phyloP scores from a whole-genome alignment of 2,888 invertebrate genomes.

The Hyposoter didymator region DNA sequence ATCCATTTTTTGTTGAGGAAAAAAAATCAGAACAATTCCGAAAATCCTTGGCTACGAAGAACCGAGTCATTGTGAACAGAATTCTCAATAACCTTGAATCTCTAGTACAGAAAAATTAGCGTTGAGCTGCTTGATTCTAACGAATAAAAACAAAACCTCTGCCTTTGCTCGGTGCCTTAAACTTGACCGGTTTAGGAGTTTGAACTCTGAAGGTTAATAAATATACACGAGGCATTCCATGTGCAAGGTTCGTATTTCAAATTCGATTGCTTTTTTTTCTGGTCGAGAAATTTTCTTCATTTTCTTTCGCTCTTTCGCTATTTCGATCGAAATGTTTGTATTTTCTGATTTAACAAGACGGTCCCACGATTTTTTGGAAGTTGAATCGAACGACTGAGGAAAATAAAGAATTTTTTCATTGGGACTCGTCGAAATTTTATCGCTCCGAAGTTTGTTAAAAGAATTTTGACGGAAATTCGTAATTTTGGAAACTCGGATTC shows the following conservation, averaged over 20 bases:
- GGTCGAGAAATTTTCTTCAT: background rate
- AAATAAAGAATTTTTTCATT: background rate
- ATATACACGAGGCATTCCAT: background rate
- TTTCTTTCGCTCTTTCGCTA: too few species aligned
- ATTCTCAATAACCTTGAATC: background rate
- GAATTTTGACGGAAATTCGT: too few species aligned
- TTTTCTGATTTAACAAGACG: background rate
- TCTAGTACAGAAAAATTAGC: background rate
- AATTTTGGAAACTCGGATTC: too few species aligned
- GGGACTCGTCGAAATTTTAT: background rate
- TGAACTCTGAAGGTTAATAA: background rate
- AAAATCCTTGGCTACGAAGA: background rate
- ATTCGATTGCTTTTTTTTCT: too few species aligned
- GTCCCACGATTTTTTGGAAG: background rate
- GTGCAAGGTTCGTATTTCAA: background rate
- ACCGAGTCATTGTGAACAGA: background rate
- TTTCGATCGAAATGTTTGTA: background rate
- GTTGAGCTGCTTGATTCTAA: too few species aligned
- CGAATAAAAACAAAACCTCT: background rate
- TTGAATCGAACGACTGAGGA: background rate
- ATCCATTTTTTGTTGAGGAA: background rate
- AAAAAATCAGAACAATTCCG: background rate
- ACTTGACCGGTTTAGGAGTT: conserved; percentile 9
- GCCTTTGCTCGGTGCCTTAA: background rate
- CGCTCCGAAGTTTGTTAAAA: too few species aligned